Conservation (phyloP, 2,113 vertebrate genomes). For the Hippoglossus stenolepis region DNA sequence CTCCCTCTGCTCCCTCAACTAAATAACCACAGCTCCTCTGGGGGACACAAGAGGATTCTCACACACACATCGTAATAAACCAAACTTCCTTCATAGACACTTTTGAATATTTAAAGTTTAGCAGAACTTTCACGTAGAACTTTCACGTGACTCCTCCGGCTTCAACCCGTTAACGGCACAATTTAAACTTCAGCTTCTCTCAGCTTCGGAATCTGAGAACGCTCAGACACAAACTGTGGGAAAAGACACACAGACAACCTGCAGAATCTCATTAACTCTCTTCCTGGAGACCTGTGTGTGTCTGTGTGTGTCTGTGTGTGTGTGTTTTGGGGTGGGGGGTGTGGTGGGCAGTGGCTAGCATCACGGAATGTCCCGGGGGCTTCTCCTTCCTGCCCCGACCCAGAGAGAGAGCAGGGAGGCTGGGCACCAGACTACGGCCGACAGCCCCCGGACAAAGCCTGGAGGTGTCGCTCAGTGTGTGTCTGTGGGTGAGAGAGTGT, state of each 20-base stretch:
- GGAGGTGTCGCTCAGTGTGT: slow-evolving; percentile 73
- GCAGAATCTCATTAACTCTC: slow-evolving; percentile 74
- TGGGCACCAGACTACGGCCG: slow-evolving; percentile 85
- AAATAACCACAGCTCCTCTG: slow-evolving; percentile 43
- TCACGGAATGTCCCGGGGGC: slow-evolving; percentile 90
- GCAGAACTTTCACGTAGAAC: too few species aligned
- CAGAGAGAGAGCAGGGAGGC: slow-evolving; percentile 88
- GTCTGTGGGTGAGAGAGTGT: slow-evolving; percentile 77
- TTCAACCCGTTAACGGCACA: too few species aligned
- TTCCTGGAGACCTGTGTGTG: slow-evolving; percentile 59
- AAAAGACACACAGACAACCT: slow-evolving; percentile 4
- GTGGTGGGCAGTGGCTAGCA: slow-evolving; percentile 81
- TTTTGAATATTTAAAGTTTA: too few species aligned
- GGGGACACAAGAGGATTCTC: slow-evolving; percentile 2
- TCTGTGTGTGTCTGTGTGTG: slow-evolving; percentile 36
- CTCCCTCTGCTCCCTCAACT: slow-evolving; percentile 1
- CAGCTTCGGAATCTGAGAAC: background rate
- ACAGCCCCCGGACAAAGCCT: slow-evolving; percentile 88
- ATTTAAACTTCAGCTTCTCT: background rate
- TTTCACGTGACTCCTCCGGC: too few species aligned
- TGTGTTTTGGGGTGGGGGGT: background rate
- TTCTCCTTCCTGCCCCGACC: slow-evolving; percentile 82
- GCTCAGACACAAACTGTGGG: background rate
- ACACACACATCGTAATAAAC: too few species aligned
- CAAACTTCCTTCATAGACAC: too few species aligned